Conservation (phyloP, 2,888 invertebrate genomes). For the Eupithecia vulgata region DNA sequence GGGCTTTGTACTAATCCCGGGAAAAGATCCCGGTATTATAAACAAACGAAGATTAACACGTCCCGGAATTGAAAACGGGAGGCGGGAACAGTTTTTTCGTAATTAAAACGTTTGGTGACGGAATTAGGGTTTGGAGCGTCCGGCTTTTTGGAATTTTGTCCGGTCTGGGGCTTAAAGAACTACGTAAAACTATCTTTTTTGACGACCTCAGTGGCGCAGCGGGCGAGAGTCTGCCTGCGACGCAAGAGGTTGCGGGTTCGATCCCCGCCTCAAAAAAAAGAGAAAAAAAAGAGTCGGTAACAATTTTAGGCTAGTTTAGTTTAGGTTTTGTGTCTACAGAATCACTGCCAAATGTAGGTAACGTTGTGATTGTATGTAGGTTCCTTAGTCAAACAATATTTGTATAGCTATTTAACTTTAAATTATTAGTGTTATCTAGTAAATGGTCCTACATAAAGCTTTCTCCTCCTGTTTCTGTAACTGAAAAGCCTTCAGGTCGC, state of each 20-base stretch:
- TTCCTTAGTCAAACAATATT: too few relatives aligned
- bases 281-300: too few relatives aligned
- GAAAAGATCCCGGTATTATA: constrained; percentile 41
- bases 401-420: too few relatives aligned
- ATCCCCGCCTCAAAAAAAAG: too few relatives aligned
- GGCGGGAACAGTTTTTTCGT: constrained; percentile 43
- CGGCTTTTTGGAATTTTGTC: background rate
- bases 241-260: too few relatives aligned
- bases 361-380: too few relatives aligned
- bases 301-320: too few relatives aligned
- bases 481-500: background rate
- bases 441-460: background rate
- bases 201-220: too few relatives aligned
- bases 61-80: constrained; percentile 41
- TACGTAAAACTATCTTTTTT: too few relatives aligned
- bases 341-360: too few relatives aligned
- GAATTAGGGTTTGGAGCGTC: background rate
- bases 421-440: background rate
- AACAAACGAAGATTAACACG: constrained; percentile 48
- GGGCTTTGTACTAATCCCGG: constrained; percentile 38
- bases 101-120: constrained; percentile 51
- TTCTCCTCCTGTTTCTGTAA: background rate
- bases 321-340: too few relatives aligned
- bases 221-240: too few relatives aligned
- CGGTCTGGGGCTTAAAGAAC: background rate